Conservation (phyloP, 2,888 invertebrate species). For the Melinaea marsaeus region DNA sequence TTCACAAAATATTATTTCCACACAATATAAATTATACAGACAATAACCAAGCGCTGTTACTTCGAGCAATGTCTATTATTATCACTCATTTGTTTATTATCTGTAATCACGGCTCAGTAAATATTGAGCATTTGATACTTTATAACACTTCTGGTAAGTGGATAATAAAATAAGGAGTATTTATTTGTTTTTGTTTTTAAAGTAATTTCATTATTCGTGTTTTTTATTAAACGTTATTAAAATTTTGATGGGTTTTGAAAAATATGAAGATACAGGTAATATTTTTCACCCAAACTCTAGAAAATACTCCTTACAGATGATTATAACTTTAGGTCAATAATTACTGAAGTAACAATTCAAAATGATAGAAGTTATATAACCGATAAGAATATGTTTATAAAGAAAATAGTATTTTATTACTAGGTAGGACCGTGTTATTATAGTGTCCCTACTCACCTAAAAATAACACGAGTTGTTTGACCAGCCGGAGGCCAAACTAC, state of each 20-base stretch:
- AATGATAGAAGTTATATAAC: too few relatives aligned
- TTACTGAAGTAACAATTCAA: too few relatives aligned
- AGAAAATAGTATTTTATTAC: conserved; percentile 7
- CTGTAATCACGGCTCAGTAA: conserved; percentile 1
- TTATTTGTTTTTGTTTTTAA: background rate
- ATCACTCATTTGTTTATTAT: conserved; percentile 6
- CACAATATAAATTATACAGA: conserved; percentile 11
- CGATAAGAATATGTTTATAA: too few relatives aligned
- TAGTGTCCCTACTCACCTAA: conserved; percentile 21
- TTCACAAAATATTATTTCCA: conserved; percentile 5
- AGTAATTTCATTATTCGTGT: background rate
- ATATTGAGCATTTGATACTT: conserved; percentile 7
- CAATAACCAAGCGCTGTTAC: conserved; percentile 14
- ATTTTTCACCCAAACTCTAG: too few relatives aligned
- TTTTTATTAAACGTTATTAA: background rate
- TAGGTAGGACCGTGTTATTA: conserved; percentile 5
- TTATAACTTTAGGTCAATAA: too few relatives aligned
- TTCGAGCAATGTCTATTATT: conserved; percentile 4
- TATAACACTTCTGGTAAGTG: conserved; percentile 4
- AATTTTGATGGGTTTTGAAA: too few relatives aligned
- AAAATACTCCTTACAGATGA: too few relatives aligned
- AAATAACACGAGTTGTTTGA: conserved; percentile 26
- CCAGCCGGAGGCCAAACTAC: conserved; percentile 18
- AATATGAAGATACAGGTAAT: too few relatives aligned
- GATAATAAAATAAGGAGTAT: conserved; percentile 1